phyloP scores from a whole-genome alignment of 2,888 invertebrate species.

The Polydrusus cervinus region DNA sequence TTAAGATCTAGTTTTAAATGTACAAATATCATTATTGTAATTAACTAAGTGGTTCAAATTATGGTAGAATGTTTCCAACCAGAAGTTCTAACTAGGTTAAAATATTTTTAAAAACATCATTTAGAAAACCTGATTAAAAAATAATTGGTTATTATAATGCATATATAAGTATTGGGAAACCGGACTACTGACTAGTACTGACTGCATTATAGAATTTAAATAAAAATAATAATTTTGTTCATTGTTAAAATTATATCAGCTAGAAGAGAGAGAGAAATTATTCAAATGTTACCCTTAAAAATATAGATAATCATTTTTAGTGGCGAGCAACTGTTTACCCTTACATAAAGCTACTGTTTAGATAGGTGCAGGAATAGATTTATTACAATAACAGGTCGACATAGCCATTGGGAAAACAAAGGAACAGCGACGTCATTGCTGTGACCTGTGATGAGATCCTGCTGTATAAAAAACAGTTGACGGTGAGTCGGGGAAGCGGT shows the following conservation, averaged over 20 bases:
- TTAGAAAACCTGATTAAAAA: constrained; percentile 12
- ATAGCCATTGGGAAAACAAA: not conserved
- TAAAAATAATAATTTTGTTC: too few relatives aligned
- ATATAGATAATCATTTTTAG: too few relatives aligned
- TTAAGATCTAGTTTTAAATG: constrained; percentile 31
- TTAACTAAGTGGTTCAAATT: constrained; percentile 29
- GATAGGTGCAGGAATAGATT: too few relatives aligned
- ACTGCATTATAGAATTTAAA: too few relatives aligned
- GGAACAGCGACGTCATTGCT: not conserved
- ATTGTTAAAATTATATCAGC: too few relatives aligned
- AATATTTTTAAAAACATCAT: constrained; percentile 6
- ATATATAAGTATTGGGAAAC: not conserved
- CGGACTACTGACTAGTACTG: not conserved
- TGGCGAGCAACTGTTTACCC: too few relatives aligned
- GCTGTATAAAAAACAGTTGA: not conserved
- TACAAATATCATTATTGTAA: constrained; percentile 18
- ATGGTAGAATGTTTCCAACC: constrained; percentile 5
- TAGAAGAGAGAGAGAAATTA: too few relatives aligned
- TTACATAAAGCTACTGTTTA: too few relatives aligned
- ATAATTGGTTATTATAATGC: not conserved
- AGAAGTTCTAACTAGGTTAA: constrained; percentile 12
- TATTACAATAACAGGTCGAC: too few relatives aligned
- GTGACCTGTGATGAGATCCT: not conserved
- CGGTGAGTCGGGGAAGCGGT: constrained; percentile 10
- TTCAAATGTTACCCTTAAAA: too few relatives aligned